Evolutionary conservation across 2,888 invertebrate genomes (phyloP), one percentile per base, ranked within the genome.

Genomic region (Hydrotaea cyrtoneurina): DNA sequence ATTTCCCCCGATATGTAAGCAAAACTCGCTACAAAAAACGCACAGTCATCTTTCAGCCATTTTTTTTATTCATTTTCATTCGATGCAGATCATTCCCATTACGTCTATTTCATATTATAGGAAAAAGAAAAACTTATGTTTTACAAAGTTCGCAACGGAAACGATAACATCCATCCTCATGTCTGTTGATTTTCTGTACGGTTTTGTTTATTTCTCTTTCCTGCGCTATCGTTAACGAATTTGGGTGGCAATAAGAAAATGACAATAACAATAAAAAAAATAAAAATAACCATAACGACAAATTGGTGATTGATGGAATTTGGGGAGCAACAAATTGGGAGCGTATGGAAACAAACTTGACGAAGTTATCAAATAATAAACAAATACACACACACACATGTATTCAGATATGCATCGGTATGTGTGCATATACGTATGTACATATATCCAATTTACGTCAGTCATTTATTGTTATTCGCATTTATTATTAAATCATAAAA

Each of bases 301-400:
- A 59, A 21, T 59, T 59, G 59, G 23, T 74, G 74, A 46, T 59
- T 74, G 74, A 59, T 73, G 55, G 39, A 72, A 74, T 74, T n/a
- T 59, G 39, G 39, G 39, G 39, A 13, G 39, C 39, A 7, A 69
- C 15, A 21, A 69, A 69, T 69, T 69, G 69, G 21, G n/a, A 39
- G 43, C 19, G 36, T 19, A 43, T 39, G 55, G 23, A 21, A 21
- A 55, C 55, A 55, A 43, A 43, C 39, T 66, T 66, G 43, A 15
- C 66, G 17, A 64, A 64, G 1, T 17, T 8, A 19, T 39, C 66
- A 43, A 11, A 66, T 10, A 43, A 66, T 39, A 43, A 19, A 8
- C 19, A 15, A 50, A 50, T 13, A 50, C 15, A 43, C 43, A 11
- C 11, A 57, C 7, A 57, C 21, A 57, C 5, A 57, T 57, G 11